These are phyloP conservation scores for Erebia aethiops DNA, from an alignment of 2,888 invertebrate genomes.

Conservation along the genomic window DNA sequence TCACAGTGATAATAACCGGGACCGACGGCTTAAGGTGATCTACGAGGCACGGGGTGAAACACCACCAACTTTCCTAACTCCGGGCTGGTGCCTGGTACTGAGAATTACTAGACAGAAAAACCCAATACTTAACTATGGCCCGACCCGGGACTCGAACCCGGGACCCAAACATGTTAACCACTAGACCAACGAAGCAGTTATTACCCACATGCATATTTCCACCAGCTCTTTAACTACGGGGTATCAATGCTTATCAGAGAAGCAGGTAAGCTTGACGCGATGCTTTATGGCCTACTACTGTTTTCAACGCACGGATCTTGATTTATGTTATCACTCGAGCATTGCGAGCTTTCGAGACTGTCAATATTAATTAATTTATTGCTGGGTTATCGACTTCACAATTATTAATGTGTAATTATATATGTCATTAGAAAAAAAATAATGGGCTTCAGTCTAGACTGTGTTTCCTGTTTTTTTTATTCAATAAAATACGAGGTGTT, in stretches of 20 bases:
- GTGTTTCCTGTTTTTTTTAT: background rate
- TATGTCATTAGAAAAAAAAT: constrained; percentile 6
- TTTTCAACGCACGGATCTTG: constrained; percentile 41
- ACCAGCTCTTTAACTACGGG: constrained; percentile 4
- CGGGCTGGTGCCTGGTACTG: too few species aligned
- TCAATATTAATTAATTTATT: constrained; percentile 27
- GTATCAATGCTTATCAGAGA: constrained; percentile 39
- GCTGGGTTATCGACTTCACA: constrained; percentile 13
- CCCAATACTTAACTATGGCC: too few species aligned
- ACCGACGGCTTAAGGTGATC: too few species aligned
- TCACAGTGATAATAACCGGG: too few species aligned
- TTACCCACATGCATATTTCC: background rate
- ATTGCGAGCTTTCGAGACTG: constrained; percentile 13
- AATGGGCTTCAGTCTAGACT: constrained; percentile 19
- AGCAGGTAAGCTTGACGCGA: constrained; percentile 50
- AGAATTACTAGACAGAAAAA: too few species aligned
- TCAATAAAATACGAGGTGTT: background rate
- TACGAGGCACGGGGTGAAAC: too few species aligned
- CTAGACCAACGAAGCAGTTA: too few species aligned
- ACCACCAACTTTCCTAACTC: too few species aligned
- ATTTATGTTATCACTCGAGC: constrained; percentile 26
- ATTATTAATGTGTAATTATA: constrained; percentile 17
- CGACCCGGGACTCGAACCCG: too few species aligned
- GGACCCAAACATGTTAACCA: too few species aligned
- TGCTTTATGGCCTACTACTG: constrained; percentile 68